These are phyloP conservation scores for Raja brachyura DNA, from an alignment of 2,113 vertebrate species.

Conservation along the genomic window DNA sequence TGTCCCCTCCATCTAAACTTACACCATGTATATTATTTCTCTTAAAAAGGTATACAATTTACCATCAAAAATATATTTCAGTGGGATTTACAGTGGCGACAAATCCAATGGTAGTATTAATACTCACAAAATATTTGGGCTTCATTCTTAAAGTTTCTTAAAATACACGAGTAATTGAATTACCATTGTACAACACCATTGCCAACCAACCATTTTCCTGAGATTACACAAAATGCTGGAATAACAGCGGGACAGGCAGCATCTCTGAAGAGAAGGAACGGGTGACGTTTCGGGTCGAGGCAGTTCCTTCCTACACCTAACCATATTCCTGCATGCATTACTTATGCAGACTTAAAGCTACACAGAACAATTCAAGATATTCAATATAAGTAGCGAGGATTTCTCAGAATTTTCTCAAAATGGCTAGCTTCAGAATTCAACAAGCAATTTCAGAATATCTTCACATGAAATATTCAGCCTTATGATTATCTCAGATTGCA, in stretches of 20 bases:
- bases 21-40: neutral
- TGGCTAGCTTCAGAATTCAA: neutral
- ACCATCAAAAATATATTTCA: too few species aligned
- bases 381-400: neutral
- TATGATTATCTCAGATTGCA: neutral
- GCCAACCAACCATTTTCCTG: neutral
- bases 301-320: too few species aligned
- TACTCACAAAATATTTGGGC: neutral
- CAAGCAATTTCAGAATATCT: neutral
- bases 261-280: too few species aligned
- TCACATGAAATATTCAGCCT: neutral
- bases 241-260: too few species aligned
- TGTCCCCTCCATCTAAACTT: neutral
- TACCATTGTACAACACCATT: neutral
- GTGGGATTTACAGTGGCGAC: neutral
- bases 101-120: neutral
- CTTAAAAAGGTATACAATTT: neutral
- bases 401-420: neutral
- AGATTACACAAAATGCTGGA: too few species aligned
- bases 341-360: neutral
- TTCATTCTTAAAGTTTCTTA: neutral
- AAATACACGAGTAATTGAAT: neutral
- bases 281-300: too few species aligned
- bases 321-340: neutral
- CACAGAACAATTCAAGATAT: neutral